These are phyloP conservation scores for Varanus salvator DNA, from an alignment of 2,113 vertebrate genomes.

Conservation along the genomic window DNA sequence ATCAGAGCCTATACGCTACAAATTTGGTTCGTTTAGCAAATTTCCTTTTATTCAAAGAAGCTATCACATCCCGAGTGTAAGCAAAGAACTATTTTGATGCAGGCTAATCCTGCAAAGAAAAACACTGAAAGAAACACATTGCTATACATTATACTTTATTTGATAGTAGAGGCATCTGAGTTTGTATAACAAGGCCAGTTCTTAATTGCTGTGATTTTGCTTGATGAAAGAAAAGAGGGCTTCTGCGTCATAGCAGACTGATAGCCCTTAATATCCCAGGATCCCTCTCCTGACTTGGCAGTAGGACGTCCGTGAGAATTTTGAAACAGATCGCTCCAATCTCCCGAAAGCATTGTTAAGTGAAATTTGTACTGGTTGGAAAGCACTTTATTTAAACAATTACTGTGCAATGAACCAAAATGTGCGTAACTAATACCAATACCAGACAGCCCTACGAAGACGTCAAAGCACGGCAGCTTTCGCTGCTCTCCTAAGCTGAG, in stretches of 20 bases:
- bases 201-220: not conserved
- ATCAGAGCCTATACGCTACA: not conserved
- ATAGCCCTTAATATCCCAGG: not conserved
- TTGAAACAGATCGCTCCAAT: not conserved
- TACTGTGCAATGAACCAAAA: no score
- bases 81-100: not conserved
- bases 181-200: not conserved
- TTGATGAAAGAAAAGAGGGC: not conserved
- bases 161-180: not conserved
- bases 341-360: no score
- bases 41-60: not conserved
- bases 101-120: not conserved
- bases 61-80: not conserved
- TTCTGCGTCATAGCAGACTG: no score
- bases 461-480: no score
- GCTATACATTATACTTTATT: not conserved
- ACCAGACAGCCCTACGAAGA: no score
- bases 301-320: not conserved
- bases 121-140: no score
- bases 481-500: no score
- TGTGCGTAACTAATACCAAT: no score
- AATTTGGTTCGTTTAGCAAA: not conserved
- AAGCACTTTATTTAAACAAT: no score
- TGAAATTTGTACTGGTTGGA: no score
- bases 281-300: not conserved